Percentiles rank a stretch among this genome's conserved stretches.
Conservation (phyloP, 2,113 vertebrate species). For the Caranx ignobilis region DNA sequence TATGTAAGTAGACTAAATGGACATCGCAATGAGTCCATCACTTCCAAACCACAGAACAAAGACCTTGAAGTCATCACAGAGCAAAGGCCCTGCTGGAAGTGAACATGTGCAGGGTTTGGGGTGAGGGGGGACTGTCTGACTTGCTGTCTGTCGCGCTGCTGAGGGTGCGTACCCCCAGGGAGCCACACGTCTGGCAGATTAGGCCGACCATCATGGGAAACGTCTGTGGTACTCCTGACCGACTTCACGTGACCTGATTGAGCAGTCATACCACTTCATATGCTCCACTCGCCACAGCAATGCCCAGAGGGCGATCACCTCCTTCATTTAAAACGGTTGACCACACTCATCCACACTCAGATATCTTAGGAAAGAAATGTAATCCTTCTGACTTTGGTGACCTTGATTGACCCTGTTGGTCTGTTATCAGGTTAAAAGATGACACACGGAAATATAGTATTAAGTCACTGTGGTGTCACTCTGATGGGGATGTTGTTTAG, state of each 20-base stretch:
- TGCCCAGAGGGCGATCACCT: constrained; percentile 57
- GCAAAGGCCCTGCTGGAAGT: constrained; percentile 42
- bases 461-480: not conserved
- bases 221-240: constrained; percentile 74
- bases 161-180: constrained; percentile 61
- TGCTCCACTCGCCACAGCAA: constrained; percentile 64
- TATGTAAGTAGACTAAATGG: not conserved
- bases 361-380: not conserved
- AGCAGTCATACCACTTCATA: constrained; percentile 74
- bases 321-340: not conserved
- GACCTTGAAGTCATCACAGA: not conserved
- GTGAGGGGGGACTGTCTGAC: not conserved
- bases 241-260: constrained; percentile 84
- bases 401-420: not conserved
- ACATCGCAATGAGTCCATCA: not conserved
- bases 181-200: constrained; percentile 68
- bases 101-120: constrained; percentile 40
- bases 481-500: not conserved
- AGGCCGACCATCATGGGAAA: constrained; percentile 63
- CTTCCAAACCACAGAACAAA: not conserved
- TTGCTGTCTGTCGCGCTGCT: constrained; percentile 13
- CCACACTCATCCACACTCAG: not conserved
- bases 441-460: not conserved
- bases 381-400: not conserved
- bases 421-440: not conserved